phyloP scores from a whole-genome alignment of 2,113 vertebrate genomes.

The Lates calcarifer region DNA sequence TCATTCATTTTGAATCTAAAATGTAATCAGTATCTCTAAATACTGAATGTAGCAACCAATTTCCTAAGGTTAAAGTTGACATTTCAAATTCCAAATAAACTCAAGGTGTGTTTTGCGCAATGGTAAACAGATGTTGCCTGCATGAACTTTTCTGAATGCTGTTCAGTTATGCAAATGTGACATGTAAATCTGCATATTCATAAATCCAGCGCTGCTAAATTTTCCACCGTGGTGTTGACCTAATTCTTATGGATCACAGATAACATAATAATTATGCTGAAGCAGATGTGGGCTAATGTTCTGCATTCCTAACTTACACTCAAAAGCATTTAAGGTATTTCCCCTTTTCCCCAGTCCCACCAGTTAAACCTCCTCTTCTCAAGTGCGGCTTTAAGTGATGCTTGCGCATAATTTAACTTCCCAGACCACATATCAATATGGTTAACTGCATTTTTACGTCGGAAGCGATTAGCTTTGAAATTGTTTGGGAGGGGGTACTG shows the following conservation, averaged over 20 bases:
- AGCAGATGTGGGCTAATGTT: conserved; percentile 61
- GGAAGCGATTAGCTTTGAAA: conserved; percentile 75
- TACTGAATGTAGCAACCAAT: conserved; percentile 48
- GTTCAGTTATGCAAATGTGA: conserved; percentile 61
- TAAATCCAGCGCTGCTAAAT: conserved; percentile 22
- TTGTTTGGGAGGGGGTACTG: conserved; percentile 43
- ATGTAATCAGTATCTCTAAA: conserved; percentile 74
- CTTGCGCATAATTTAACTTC: conserved; percentile 64
- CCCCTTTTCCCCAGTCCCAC: conserved; percentile 33
- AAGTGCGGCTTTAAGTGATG: conserved; percentile 47
- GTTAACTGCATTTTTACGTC: conserved; percentile 75
- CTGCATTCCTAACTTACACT: conserved; percentile 52
- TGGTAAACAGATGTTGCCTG: conserved; percentile 68
- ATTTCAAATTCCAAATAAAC: conserved; percentile 64
- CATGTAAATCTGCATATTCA: conserved; percentile 60
- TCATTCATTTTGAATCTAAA: conserved; percentile 67
- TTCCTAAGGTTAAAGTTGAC: conserved; percentile 62
- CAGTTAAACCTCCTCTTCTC: conserved; percentile 51
- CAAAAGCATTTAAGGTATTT: conserved; percentile 62
- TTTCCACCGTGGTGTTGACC: conserved; percentile 34
- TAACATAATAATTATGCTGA: conserved; percentile 58
- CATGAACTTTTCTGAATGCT: conserved; percentile 24
- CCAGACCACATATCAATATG: conserved; percentile 71
- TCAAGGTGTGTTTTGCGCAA: conserved; percentile 42
- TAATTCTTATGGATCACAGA: conserved; percentile 61